Base-by-base conservation (phyloP, 2,113 vertebrate genomes). In the Alexandromys fortis region DNA sequence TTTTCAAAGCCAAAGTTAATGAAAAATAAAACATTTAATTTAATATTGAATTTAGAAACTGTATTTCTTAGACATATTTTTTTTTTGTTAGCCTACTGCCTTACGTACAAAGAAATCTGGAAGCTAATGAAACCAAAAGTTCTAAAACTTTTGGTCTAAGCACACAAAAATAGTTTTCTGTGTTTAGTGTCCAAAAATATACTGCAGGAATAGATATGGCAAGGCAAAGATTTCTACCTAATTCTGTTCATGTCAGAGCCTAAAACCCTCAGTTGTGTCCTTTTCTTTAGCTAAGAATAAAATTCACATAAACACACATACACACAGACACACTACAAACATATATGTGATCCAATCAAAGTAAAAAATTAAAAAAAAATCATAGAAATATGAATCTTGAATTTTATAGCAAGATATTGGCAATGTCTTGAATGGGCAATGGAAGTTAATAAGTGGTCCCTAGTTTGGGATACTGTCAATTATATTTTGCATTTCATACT, bases 1-100 rank as follows among this genome's bases (percentile, higher is more conserved):
- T 14, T 91, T 86, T 67, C 68, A 73, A 94, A 49, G 89, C 1
- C 26, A 86, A 92, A 89, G 24, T 55, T 92, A 95, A 77, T 78
- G 5, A n/a, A 82, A 97, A 65, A 86, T 7, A 17, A 67, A 65
- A 85, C 1, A 11, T 85, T 81, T 52, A 13, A 17, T 96, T 95
- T 92, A 73, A 3, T 76, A 47, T 38, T 47, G 8, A 92, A 86
- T 86, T 67, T 81, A 22, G 30, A 72, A 24, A 70, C 12, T 5
- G 0, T 10, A 92, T 35, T 81, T 90, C 42, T 87, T 90, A 88
- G 47, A 65, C 2, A 55, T 28, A 33, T 52, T 52, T 49, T 33
- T 11, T 2, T 42, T 85, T 88, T 90, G 67, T 63, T 4, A 7
- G 22, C 81, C 17, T 72, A 1, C 1, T 21, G 12, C 67, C 55